These are phyloP conservation scores for Hoplias malabaricus DNA, from an alignment of 2,113 vertebrate species.

Conservation along the genomic window DNA sequence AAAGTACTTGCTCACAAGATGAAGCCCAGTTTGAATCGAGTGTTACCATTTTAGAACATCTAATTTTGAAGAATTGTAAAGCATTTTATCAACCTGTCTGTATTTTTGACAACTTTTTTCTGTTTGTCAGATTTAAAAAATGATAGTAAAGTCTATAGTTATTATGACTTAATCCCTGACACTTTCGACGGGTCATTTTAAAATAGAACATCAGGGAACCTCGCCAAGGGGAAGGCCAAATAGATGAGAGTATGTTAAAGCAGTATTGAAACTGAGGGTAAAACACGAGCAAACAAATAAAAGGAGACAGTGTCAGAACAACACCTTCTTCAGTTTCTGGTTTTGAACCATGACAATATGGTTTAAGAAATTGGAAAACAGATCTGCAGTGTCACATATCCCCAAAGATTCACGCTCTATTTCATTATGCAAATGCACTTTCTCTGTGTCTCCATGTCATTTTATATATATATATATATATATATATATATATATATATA, in stretches of 20 bases:
- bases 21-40: no score
- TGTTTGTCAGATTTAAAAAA: no score
- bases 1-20: no score
- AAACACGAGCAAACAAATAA: slow-evolving; percentile 28
- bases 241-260: not conserved
- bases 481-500: slow-evolving; percentile 1
- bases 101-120: no score
- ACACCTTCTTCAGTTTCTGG: slow-evolving; percentile 19
- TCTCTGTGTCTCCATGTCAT: slow-evolving; percentile 42
- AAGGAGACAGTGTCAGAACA: slow-evolving; percentile 34
- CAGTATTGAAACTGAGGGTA: not conserved
- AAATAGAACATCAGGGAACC: not conserved
- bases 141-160: not conserved
- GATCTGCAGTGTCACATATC: slow-evolving; percentile 62
- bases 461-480: no score
- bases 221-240: not conserved
- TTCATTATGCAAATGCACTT: slow-evolving; percentile 66
- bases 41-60: no score
- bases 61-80: no score
- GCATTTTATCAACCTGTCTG: no score
- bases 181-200: not conserved
- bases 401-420: slow-evolving; percentile 58
- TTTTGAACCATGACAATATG: slow-evolving; percentile 47
- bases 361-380: slow-evolving; percentile 60
- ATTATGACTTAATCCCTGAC: not conserved